Evolutionary conservation across 2,113 vertebrate species (phyloP).

Genomic region (Poecilia latipinna): DNA sequence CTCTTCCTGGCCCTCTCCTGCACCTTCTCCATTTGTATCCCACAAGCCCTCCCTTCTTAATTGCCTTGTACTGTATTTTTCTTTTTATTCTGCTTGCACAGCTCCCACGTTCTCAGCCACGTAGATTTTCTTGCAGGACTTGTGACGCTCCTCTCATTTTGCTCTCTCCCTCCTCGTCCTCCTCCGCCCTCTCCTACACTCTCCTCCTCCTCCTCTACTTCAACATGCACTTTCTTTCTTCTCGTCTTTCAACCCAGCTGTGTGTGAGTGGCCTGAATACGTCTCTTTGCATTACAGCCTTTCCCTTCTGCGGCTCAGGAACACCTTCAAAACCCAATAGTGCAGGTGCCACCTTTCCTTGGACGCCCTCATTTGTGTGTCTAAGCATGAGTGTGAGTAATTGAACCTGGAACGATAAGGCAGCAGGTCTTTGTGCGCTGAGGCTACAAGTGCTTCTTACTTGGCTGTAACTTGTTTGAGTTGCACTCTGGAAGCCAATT

Average conservation of each 20-base stretch:
- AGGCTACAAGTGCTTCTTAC: slow-evolving; percentile 20
- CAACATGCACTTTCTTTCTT: slow-evolving; percentile 36
- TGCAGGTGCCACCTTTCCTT: slow-evolving; percentile 40
- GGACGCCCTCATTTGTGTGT: slow-evolving; percentile 28
- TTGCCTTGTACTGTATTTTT: neutral
- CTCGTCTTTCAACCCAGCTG: slow-evolving; percentile 55
- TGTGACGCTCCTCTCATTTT: slow-evolving; percentile 4
- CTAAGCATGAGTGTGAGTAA: slow-evolving; percentile 42
- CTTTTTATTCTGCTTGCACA: slow-evolving; percentile 17
- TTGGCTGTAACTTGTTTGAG: slow-evolving; percentile 29
- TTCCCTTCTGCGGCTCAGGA: slow-evolving; percentile 52
- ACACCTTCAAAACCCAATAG: slow-evolving; percentile 60
- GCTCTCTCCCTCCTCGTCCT: slow-evolving; percentile 7
- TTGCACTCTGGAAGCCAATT: slow-evolving; percentile 37
- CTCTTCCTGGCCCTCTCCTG: slow-evolving; percentile 23
- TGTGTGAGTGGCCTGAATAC: slow-evolving; percentile 75
- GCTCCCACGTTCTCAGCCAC: slow-evolving; percentile 7
- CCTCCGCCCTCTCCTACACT: slow-evolving; percentile 41
- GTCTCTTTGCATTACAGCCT: slow-evolving; percentile 71
- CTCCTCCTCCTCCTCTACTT: slow-evolving; percentile 16
- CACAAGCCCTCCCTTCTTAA: slow-evolving; percentile 7
- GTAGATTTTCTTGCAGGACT: slow-evolving; percentile 40
- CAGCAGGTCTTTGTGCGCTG: slow-evolving; percentile 15
- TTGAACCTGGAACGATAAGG: slow-evolving; percentile 52
- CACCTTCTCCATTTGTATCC: slow-evolving; percentile 46